These are phyloP conservation scores for Amazona guildingii DNA, from an alignment of 2,113 vertebrate genomes.

Conservation along the genomic window DNA sequence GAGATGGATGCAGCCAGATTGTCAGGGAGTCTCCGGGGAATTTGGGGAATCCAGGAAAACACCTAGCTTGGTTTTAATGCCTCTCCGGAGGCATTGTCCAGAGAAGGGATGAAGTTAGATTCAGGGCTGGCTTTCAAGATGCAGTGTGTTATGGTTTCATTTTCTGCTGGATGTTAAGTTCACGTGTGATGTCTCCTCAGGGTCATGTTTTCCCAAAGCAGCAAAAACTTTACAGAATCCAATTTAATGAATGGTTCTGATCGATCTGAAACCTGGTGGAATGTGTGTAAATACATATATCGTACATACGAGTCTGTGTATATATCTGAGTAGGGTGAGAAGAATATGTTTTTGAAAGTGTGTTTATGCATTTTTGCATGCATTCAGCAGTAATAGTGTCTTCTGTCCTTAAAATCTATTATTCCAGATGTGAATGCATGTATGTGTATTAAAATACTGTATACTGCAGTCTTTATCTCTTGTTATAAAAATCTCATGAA, in stretches of 20 bases:
- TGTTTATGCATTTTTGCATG: constrained; percentile 12
- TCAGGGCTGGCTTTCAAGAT: constrained; percentile 12
- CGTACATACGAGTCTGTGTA: neutral
- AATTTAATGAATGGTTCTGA: neutral
- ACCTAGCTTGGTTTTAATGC: constrained; percentile 13
- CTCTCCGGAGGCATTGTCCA: constrained; percentile 1
- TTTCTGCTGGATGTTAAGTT: constrained; percentile 49
- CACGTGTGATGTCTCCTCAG: neutral
- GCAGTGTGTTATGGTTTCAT: neutral
- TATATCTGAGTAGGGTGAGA: neutral
- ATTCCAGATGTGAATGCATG: constrained; percentile 13
- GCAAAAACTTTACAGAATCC: constrained; percentile 29
- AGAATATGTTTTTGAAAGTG: neutral
- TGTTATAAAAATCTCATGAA: neutral
- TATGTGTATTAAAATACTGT: constrained; percentile 2
- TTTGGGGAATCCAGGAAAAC: constrained; percentile 37
- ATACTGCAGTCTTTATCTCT: constrained; percentile 1
- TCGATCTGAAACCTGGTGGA: neutral
- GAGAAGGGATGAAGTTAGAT: constrained; percentile 9
- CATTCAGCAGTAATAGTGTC: constrained; percentile 1
- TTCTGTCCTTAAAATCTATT: constrained; percentile 15
- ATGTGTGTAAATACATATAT: neutral
- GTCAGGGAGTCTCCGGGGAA: neutral
- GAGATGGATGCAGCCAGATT: neutral
- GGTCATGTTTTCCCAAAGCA: constrained; percentile 39